Base-by-base conservation (phyloP, 2,113 vertebrate genomes). In the Chaetodon auriga region DNA sequence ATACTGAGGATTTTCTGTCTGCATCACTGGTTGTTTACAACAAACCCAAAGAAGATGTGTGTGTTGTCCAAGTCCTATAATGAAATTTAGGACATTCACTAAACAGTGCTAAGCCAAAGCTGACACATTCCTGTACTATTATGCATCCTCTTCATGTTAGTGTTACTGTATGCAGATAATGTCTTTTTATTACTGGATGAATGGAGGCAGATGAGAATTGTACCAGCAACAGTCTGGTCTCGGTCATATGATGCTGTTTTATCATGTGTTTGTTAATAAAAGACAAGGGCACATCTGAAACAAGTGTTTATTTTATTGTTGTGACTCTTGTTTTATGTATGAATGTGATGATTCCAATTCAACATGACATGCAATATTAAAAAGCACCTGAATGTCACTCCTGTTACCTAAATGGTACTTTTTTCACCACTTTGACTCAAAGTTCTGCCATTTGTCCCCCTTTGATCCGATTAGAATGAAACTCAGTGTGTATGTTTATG, bases 221-320 rank as follows among this genome's bases (percentile, higher is more conserved):
- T 51, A 51, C 7, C 53, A 53, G 78, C 62, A 53, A 62, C 69
- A 16, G 48, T 55, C 23, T 49, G 13, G 7, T 72, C 35, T 72
- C 48, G 71, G 53, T 83, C 16, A 62, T 63, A 36, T 80, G 45
- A 87, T 54, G 68, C 46, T 54, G 12, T 92, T 92, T 93, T 88
- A 91, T 85, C 62, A 57, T 80, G 68, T 85, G 80, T 72, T 89
- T 89, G 86, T 90, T 90, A 92, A 93, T 93, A 92, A 93, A 93
- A 89, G 85, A 80, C 76, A 57, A 77, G 46, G 69, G 80, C 75
- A 75, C 63, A 54, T 91, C 68, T 75, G 62, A 81, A 57, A 80
- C 0, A 0, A 10, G 23, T 58, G 3, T 60, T 86, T 77, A 36
- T 63, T 83, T 78, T 36, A 18, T 68, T 38, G 23, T 45, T 16